A percentile compares a stretch with the other conserved stretches of the same genome.
phyloP scores from a whole-genome alignment of 1,140 invertebrate genomes.

The Bombus waltoni region DNA sequence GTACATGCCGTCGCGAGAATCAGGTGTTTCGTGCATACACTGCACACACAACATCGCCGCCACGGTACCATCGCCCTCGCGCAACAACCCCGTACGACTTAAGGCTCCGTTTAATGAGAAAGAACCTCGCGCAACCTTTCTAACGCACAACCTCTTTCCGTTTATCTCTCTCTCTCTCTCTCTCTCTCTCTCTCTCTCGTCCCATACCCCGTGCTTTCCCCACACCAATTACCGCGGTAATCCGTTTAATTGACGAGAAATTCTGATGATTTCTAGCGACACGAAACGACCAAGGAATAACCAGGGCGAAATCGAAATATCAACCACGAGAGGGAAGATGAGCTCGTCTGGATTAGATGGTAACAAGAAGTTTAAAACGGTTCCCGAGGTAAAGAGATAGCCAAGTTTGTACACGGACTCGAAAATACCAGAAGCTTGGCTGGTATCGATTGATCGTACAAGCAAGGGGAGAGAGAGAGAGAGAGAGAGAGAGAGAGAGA shows the following conservation, averaged over 20 bases:
- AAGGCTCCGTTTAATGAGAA: conserved; percentile 11
- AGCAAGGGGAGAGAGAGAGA: not conserved
- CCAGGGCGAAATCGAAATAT: not conserved
- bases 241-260: conserved; percentile 26
- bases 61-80: conserved; percentile 41
- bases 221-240: conserved; percentile 24
- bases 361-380: conserved; percentile 14
- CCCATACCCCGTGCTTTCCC: too few relatives aligned
- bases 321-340: too few relatives aligned
- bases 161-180: too few relatives aligned
- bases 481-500: not conserved
- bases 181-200: too few relatives aligned
- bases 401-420: not conserved
- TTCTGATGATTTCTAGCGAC: conserved; percentile 12
- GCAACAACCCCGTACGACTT: conserved; percentile 36
- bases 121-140: conserved; percentile 6
- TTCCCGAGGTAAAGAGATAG: not conserved
- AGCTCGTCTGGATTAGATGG: not conserved
- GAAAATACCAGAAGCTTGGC: conserved; percentile 30
- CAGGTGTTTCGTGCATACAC: conserved; percentile 55
- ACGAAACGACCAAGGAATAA: not conserved
- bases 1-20: conserved; percentile 52
- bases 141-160: not conserved
- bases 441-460: conserved; percentile 44
- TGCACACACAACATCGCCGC: conserved; percentile 10